Base-by-base conservation (phyloP, 2,797 vertebrate species). In the Falco columbarius region DNA sequence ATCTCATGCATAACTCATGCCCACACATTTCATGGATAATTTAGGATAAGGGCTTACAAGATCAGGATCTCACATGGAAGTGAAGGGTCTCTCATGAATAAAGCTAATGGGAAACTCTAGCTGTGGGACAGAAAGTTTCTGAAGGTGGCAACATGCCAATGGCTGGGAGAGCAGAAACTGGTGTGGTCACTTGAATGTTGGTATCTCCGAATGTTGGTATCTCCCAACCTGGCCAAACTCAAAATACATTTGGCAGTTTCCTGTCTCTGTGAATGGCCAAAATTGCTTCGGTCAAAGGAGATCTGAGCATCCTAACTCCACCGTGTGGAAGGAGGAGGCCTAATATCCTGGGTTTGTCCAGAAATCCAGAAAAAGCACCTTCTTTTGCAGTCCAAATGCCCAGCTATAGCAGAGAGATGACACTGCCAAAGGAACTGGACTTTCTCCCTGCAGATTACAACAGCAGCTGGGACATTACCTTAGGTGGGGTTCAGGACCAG, bases 1-100 rank as follows among this genome's bases (percentile, higher is more conserved):
- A 97, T 95, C 86, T 96, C 91, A 97, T 97, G 86, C 94, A 97
- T 97, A 87, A 96, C 92, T 96, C 95, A 96, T 93, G 74, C 22
- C 71, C 89, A 68, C 71, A 82, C 42, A 34, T 94, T 95, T 97
- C 95, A 94, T 97, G 95, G 96, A 96, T 97, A 96, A 96, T 96
- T 97, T 95, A 97, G 92, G 80, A 29, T 89, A 20, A 96, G 86
- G 95, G 65, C 74, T 93, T 92, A 86, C 71, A 93, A 82, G 95
- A 91, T 96, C 89, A 92, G 91, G 89, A 91, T 95, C 84, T 95
- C 88, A 63, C 81, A 67, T 93, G 91, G 94, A 94, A 91, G 84
- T 44, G 84, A 94, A 94, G 74, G 84, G 84, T 92, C 84, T 93
- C 59, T 81, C 3, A 1, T 76, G 81, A 94, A 73, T 52, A 52